phyloP scores from a whole-genome alignment of 1,140 invertebrate genomes.

The Anoplolepis gracilipes region DNA sequence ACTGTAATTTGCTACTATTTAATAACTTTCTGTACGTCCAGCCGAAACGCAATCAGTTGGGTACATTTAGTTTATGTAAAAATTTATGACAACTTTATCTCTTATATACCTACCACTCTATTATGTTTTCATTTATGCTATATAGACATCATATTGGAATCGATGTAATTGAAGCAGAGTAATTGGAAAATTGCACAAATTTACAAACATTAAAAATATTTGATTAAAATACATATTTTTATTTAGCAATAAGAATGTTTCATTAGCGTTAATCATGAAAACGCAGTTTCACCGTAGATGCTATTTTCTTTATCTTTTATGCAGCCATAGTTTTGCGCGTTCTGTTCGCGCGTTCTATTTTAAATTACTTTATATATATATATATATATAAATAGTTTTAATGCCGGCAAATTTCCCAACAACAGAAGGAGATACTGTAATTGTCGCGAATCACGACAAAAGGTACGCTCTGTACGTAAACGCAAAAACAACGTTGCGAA shows the following conservation, averaged over 20 bases:
- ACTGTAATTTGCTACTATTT: slow-evolving; percentile 52
- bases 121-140: slow-evolving; percentile 39
- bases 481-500: slow-evolving; percentile 49
- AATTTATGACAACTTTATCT: slow-evolving; percentile 53
- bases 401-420: slow-evolving; percentile 53
- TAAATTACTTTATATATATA: slow-evolving; percentile 25
- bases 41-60: slow-evolving; percentile 28
- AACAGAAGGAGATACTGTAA: slow-evolving; percentile 57
- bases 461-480: slow-evolving; percentile 44
- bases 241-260: neutral
- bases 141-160: slow-evolving; percentile 16
- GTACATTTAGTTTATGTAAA: slow-evolving; percentile 35
- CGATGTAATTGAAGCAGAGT: neutral
- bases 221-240: neutral
- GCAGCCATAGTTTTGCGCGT: slow-evolving; percentile 17
- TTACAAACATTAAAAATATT: neutral
- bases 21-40: slow-evolving; percentile 41
- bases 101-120: neutral
- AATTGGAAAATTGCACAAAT: slow-evolving; percentile 28
- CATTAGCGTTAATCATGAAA: slow-evolving; percentile 15
- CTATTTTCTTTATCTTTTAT: slow-evolving; percentile 20
- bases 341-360: slow-evolving; percentile 41
- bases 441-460: slow-evolving; percentile 48
- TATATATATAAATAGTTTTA: slow-evolving; percentile 24
- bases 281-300: neutral